Percentiles rank a stretch among this genome's conserved stretches.
These are phyloP conservation scores for Eledona agricola DNA, from an alignment of 2,888 invertebrate genomes.

Conservation along the genomic window DNA sequence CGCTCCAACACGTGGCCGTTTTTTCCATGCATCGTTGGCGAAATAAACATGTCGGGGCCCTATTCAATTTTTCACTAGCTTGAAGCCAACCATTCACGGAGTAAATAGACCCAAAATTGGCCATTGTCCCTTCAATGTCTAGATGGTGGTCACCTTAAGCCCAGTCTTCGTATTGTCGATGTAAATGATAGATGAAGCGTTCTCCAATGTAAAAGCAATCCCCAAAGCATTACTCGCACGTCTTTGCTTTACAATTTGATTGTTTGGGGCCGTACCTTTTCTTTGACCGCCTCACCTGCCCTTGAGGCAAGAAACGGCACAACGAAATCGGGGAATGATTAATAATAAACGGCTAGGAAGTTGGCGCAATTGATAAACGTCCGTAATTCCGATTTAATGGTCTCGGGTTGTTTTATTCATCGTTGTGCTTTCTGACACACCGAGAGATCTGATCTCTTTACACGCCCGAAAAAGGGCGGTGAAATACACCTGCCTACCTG, in stretches of 20 bases:
- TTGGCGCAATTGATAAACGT: slow-evolving; percentile 19
- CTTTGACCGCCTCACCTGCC: too few relatives aligned
- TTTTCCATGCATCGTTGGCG: background rate
- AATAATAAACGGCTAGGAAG: slow-evolving; percentile 11
- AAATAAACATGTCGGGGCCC: slow-evolving; percentile 22
- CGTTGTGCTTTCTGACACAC: too few relatives aligned
- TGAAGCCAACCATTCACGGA: slow-evolving; percentile 18
- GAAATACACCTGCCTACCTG: slow-evolving; percentile 28
- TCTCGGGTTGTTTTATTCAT: slow-evolving; percentile 24
- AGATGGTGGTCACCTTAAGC: slow-evolving; percentile 32
- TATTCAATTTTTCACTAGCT: slow-evolving; percentile 29
- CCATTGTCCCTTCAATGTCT: slow-evolving; percentile 30
- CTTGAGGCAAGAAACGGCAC: slow-evolving; percentile 32
- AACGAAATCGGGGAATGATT: slow-evolving; percentile 3
- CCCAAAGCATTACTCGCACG: slow-evolving; percentile 44
- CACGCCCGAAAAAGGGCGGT: too few relatives aligned
- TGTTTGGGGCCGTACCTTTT: slow-evolving; percentile 43
- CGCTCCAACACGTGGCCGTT: background rate
- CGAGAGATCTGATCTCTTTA: too few relatives aligned
- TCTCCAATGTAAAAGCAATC: slow-evolving; percentile 47
- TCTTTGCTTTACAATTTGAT: slow-evolving; percentile 44
- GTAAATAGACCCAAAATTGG: slow-evolving; percentile 31
- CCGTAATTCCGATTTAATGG: slow-evolving; percentile 29
- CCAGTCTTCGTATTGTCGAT: slow-evolving; percentile 40
- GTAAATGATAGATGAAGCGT: slow-evolving; percentile 47